phyloP scores from a whole-genome alignment of 2,888 invertebrate genomes.

The Notodromas monacha region DNA sequence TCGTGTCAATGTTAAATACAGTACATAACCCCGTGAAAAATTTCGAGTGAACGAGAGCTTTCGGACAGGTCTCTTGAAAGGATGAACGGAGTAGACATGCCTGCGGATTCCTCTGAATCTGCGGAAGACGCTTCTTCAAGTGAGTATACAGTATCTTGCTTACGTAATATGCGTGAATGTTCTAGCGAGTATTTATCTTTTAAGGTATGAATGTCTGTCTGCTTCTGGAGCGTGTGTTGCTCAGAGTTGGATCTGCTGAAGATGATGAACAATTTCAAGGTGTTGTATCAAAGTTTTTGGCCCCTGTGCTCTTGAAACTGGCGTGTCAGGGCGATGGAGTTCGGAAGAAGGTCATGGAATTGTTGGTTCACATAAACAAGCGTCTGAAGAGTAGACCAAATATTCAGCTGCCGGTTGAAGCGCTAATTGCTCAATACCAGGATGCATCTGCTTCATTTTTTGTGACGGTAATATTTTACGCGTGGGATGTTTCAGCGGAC shows the following conservation, averaged over 20 bases:
- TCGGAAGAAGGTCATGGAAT: constrained; percentile 46
- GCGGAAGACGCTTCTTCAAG: too few species aligned
- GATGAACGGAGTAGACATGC: too few species aligned
- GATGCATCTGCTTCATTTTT: constrained; percentile 40
- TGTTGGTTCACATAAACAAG: constrained; percentile 64
- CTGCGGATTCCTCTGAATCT: too few species aligned
- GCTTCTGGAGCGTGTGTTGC: constrained; percentile 53
- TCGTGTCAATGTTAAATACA: too few species aligned
- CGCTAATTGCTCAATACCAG: constrained; percentile 41
- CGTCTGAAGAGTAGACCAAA: constrained; percentile 46
- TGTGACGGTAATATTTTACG: constrained; percentile 26
- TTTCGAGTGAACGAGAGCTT: too few species aligned
- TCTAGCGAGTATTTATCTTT: too few species aligned
- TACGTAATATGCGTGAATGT: too few species aligned
- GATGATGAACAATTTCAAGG: constrained; percentile 57
- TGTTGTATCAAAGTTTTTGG: constrained; percentile 42
- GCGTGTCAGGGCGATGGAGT: constrained; percentile 58
- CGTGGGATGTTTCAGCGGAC: neutral
- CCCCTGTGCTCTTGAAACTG: constrained; percentile 61
- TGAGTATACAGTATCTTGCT: too few species aligned
- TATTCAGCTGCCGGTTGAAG: constrained; percentile 55
- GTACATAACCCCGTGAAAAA: too few species aligned
- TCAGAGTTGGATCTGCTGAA: constrained; percentile 57
- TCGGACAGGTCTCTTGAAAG: too few species aligned
- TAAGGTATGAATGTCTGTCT: too few species aligned